Conservation (phyloP, 2,797 vertebrate species). For the Lagodon rhomboides region DNA sequence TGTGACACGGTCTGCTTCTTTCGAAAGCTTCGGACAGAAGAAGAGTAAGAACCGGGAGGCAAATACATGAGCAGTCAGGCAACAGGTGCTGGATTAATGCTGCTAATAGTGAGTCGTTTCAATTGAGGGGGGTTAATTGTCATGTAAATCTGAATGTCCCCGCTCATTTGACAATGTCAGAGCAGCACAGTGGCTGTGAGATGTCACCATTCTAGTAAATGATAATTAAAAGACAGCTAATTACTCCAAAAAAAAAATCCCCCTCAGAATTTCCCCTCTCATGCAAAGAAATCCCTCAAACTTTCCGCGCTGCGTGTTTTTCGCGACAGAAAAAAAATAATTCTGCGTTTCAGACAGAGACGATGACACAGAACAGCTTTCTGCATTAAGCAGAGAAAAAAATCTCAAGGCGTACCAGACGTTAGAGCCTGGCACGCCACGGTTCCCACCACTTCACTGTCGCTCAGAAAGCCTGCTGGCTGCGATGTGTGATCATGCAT, state of each 20-base stretch:
- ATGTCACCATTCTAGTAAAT: conserved; percentile 11
- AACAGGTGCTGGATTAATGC: neutral
- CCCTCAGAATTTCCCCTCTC: conserved; percentile 17
- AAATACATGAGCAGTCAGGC: neutral
- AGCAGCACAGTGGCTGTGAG: conserved; percentile 8
- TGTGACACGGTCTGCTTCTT: neutral
- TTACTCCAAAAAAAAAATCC: conserved; percentile 2
- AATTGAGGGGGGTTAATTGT: neutral
- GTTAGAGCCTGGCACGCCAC: conserved; percentile 53
- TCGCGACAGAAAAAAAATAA: conserved; percentile 16
- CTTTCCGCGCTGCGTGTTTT: neutral
- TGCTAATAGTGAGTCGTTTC: neutral
- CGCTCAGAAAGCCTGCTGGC: conserved; percentile 65
- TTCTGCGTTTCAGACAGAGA: conserved; percentile 33
- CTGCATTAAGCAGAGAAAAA: conserved; percentile 22
- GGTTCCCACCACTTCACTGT: conserved; percentile 65
- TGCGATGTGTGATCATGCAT: conserved; percentile 78
- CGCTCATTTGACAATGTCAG: conserved; percentile 16
- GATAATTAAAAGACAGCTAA: conserved; percentile 29
- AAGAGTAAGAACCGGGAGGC: neutral
- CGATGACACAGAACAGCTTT: conserved; percentile 31
- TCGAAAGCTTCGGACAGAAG: neutral
- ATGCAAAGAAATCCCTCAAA: conserved; percentile 35
- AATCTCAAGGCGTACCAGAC: conserved; percentile 51
- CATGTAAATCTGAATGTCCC: neutral